Evolutionary conservation across 2,113 vertebrate genomes (phyloP).

Genomic region (Eleginops maclovinus): DNA sequence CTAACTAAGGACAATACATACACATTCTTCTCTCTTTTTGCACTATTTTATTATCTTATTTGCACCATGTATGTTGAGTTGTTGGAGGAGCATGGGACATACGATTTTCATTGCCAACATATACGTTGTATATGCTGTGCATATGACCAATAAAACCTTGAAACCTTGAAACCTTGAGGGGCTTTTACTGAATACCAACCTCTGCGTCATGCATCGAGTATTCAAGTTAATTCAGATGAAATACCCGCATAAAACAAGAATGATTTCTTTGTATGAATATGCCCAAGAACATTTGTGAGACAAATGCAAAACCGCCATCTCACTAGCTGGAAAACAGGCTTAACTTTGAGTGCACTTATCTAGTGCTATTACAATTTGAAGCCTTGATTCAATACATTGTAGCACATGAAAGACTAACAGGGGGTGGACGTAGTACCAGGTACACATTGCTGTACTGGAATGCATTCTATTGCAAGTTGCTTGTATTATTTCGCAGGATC

Average conservation of each 20-base stretch:
- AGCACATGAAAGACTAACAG: not conserved
- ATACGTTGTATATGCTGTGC: no score
- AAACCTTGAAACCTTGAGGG: no score
- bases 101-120: no score
- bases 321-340: constrained; percentile 32
- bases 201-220: constrained; percentile 25
- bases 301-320: not conserved
- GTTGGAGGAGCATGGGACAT: no score
- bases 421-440: not conserved
- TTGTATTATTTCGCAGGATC: constrained; percentile 1
- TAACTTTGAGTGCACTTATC: not conserved
- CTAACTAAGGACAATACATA: constrained; percentile 60
- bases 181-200: constrained; percentile 36
- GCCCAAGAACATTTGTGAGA: not conserved
- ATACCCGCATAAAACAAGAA: constrained; percentile 15
- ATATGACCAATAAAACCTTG: no score
- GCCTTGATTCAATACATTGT: constrained; percentile 2
- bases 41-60: no score
- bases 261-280: constrained; percentile 5
- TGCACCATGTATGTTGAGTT: no score
- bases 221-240: constrained; percentile 36
- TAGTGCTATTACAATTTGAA: not conserved
- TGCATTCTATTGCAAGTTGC: not conserved
- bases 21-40: no score
- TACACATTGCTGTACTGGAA: not conserved